Percentiles rank a stretch among this genome's conserved stretches.
Conservation (phyloP, 2,888 invertebrate genomes). For the Ariolimax columbianus region DNA sequence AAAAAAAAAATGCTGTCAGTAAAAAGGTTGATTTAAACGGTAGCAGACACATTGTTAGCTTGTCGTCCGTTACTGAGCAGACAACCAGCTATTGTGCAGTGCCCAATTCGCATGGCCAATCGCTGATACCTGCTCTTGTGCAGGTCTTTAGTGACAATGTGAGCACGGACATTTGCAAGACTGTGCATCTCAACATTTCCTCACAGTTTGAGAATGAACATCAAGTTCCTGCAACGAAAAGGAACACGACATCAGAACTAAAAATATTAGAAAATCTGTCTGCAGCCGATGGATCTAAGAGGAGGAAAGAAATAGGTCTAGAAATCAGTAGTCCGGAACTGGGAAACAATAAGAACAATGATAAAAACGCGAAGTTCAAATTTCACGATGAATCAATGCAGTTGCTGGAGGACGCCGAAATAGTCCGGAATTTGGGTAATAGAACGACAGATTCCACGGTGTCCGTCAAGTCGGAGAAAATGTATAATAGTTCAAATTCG, state of each 20-base stretch:
- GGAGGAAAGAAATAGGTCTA: too few relatives aligned
- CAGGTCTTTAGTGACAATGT: neutral
- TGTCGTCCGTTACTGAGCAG: neutral
- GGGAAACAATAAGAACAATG: too few relatives aligned
- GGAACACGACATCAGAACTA: neutral
- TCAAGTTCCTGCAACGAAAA: neutral
- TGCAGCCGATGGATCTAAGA: too few relatives aligned
- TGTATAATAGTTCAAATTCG: neutral
- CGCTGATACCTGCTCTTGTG: neutral
- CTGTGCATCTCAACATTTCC: neutral
- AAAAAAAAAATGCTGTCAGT: neutral
- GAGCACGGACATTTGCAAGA: neutral
- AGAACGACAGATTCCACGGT: neutral
- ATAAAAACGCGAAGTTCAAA: neutral
- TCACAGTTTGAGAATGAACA: neutral
- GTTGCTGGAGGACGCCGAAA: neutral
- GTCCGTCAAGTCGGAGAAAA: neutral
- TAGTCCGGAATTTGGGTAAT: neutral
- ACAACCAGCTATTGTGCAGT: neutral
- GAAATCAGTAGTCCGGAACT: too few relatives aligned
- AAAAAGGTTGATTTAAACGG: neutral
- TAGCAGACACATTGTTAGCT: neutral
- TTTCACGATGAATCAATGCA: neutral
- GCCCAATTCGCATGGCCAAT: neutral
- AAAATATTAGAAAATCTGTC: too few relatives aligned